Evolutionary conservation across 2,113 vertebrate species (phyloP).

Genomic region (Mustela lutreola): DNA sequence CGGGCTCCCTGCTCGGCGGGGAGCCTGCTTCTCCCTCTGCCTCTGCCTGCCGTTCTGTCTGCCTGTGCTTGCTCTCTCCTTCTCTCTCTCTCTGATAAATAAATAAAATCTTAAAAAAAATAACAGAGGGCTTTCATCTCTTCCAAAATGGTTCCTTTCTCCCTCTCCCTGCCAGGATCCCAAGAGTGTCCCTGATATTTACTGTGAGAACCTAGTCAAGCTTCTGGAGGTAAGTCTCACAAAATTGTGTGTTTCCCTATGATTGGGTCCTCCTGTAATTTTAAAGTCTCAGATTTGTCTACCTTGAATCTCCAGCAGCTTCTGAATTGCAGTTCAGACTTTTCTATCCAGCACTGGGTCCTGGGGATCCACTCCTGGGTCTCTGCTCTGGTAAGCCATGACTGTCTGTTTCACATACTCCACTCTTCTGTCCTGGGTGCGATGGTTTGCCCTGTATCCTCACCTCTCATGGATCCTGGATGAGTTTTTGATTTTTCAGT

Average conservation of each 20-base stretch:
- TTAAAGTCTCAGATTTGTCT: background rate
- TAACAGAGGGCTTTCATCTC: background rate
- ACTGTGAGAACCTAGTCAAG: background rate
- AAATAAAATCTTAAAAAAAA: too few species aligned
- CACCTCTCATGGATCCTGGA: background rate
- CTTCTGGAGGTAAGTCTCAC: background rate
- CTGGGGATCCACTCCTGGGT: background rate
- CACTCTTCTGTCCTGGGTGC: background rate
- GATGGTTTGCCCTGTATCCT: background rate
- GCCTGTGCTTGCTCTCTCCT: too few species aligned
- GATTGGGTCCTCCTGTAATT: background rate
- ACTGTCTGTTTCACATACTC: background rate
- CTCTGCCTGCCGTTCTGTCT: too few species aligned
- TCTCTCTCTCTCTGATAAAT: too few species aligned
- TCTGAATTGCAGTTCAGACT: background rate
- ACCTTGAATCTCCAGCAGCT: background rate
- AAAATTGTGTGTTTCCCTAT: background rate
- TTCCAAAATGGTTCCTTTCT: background rate
- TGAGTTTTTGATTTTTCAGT: background rate
- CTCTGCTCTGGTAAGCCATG: background rate
- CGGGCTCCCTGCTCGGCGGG: too few species aligned
- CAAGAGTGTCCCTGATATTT: background rate
- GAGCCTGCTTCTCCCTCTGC: too few species aligned
- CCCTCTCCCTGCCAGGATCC: background rate
- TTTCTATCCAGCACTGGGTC: background rate